Evolutionary conservation across 2,888 invertebrate species (phyloP).

Genomic region (Melolontha melolontha): DNA sequence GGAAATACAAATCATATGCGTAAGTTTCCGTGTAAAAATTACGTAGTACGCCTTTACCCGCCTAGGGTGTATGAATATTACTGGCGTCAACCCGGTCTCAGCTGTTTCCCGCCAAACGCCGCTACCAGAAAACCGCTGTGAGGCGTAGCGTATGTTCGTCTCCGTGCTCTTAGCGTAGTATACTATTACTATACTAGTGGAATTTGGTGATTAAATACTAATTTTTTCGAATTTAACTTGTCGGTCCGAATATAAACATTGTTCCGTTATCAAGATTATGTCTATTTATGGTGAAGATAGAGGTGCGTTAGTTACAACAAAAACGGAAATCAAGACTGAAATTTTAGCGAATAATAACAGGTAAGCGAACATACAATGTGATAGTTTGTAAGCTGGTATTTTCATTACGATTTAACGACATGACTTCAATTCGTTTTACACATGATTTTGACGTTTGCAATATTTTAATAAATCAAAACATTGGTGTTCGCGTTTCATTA

Average conservation of each 20-base stretch:
- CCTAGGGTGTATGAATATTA: slow-evolving; percentile 63
- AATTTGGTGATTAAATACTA: slow-evolving; percentile 51
- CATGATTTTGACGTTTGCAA: slow-evolving; percentile 62
- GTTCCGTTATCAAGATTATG: slow-evolving; percentile 62
- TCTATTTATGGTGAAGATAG: slow-evolving; percentile 69
- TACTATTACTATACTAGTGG: slow-evolving; percentile 52
- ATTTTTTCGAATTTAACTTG: slow-evolving; percentile 43
- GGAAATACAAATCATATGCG: not conserved
- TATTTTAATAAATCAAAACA: slow-evolving; percentile 20
- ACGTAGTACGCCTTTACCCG: slow-evolving; percentile 41
- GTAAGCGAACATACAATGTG: slow-evolving; percentile 59
- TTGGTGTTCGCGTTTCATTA: no score
- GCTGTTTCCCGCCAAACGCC: slow-evolving; percentile 79
- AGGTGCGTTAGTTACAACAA: slow-evolving; percentile 68
- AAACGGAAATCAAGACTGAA: slow-evolving; percentile 69
- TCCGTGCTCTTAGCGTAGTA: slow-evolving; percentile 61
- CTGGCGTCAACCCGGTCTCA: slow-evolving; percentile 70
- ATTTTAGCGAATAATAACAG: slow-evolving; percentile 66
- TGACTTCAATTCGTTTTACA: slow-evolving; percentile 49
- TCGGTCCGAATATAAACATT: slow-evolving; percentile 36
- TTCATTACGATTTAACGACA: slow-evolving; percentile 5
- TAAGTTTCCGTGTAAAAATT: not conserved
- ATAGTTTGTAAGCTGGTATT: slow-evolving; percentile 47
- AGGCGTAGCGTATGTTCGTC: slow-evolving; percentile 68
- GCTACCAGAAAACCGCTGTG: slow-evolving; percentile 74